Evolutionary conservation across 2,797 vertebrate genomes (phyloP), one percentile per base, ranked within the genome.

Genomic region (Antennarius maculatus): DNA sequence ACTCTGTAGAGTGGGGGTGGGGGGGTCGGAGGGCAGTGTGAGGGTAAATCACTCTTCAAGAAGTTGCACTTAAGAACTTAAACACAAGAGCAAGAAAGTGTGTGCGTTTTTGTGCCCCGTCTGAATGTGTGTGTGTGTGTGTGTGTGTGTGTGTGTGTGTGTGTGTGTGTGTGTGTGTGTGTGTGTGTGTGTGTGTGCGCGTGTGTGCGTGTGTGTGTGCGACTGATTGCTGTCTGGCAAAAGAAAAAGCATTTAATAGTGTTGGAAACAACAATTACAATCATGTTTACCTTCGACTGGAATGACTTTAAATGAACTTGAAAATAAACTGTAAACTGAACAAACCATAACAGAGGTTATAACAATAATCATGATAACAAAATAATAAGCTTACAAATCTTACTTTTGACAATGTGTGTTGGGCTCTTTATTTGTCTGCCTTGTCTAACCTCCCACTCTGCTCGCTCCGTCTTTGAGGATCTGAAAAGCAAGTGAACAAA

Each of bases 251-350:
- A 94, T 94, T 94, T 94, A 94, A 80, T 92, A 92, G 89, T 89
- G 92, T 94, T 94, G 91, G 92, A 91, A 92, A 92, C 92, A 93
- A 93, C 92, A 83, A 77, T 92, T 92, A 90, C 93, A 94, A 93
- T 94, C 91, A 93, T 94, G 93, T 94, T 94, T 94, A 94, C 93
- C 91, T 93, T 93, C 74, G 90, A 93, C 90, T 92, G 92, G 92
- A 94, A 93, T 93, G 92, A 93, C 88, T 92, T 93, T 92, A 91
- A 92, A 90, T 86, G 85, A 93, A 92, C 93, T 93, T 94, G 91
- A 92, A 92, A 92, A 92, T 85, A 90, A 92, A 92, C 80, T 93
- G 92, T 93, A 92, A 92, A 93, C 82, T 85, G 84, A 91, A 91
- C 80, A 90, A 92, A 92, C 85, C 84, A 86, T 91, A 92, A 90